Percentiles rank a stretch among this genome's conserved stretches.
Evolutionary conservation across 2,888 invertebrate genomes (phyloP).

Genomic region (Rotaria socialis): DNA sequence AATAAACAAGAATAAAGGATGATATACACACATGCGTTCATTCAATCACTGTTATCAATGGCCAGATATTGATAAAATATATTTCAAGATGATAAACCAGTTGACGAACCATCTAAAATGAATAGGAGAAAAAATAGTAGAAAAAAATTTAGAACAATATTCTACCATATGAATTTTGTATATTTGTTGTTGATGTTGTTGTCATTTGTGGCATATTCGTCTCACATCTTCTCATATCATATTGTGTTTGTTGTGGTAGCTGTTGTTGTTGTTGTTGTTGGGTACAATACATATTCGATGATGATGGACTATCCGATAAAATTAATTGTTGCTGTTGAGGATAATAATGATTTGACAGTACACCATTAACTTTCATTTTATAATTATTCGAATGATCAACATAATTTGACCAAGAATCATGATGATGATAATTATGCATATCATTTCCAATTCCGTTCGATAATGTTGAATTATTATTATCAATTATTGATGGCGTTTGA

Average conservation of each 20-base stretch:
- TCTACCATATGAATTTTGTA: conserved; percentile 16
- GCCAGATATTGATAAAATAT: conserved; percentile 1
- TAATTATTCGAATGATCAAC: conserved; percentile 9
- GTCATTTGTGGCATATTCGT: not conserved
- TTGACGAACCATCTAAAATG: not conserved
- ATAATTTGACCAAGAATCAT: not conserved
- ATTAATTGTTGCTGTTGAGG: conserved; percentile 2
- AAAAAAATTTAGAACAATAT: no score
- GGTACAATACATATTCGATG: not conserved
- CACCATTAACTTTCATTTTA: conserved; percentile 10
- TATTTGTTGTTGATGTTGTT: conserved; percentile 11
- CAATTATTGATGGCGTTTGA: not conserved
- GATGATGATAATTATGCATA: conserved; percentile 5
- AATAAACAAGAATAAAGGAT: conserved; percentile 15
- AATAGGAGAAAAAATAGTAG: no score
- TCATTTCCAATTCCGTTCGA: conserved; percentile 16
- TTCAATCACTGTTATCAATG: conserved; percentile 22
- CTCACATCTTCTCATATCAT: conserved; percentile 20
- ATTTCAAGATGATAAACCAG: conserved; percentile 32
- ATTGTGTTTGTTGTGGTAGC: not conserved
- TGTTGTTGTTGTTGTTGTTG: not conserved
- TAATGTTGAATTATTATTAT: not conserved
- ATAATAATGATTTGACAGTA: not conserved
- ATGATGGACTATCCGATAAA: not conserved
- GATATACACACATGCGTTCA: conserved; percentile 22